Conservation (phyloP, 2,113 vertebrate species). For the Tonatia bakeri region DNA sequence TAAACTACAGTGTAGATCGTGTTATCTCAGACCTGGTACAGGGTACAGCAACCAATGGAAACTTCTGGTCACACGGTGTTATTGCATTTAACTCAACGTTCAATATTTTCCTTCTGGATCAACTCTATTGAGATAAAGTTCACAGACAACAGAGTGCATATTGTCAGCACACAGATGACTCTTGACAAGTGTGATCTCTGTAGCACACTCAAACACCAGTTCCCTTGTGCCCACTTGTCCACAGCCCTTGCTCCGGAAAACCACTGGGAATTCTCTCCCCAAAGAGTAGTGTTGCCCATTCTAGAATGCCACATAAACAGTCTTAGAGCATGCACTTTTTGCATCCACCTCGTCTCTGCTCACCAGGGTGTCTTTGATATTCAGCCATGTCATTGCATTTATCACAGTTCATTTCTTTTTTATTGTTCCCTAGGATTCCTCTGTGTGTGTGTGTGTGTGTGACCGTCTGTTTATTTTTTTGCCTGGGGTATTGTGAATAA, state of each 20-base stretch:
- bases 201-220: rapidly evolving
- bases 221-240: neutral
- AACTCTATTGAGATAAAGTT: neutral
- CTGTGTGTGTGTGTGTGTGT: too few species aligned
- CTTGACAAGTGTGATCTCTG: neutral
- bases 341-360: neutral
- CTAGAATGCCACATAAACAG: neutral
- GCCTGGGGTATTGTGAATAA: neutral
- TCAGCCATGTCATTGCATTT: neutral
- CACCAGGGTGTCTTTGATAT: too few species aligned
- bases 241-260: neutral
- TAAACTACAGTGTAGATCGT: neutral
- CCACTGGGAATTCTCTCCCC: neutral
- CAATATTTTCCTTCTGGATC: neutral
- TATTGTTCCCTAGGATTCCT: neutral
- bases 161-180: neutral
- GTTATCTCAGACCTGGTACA: neutral
- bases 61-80: neutral
- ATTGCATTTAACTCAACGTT: neutral
- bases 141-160: neutral
- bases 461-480: too few species aligned
- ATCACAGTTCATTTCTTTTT: neutral
- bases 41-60: neutral
- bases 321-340: rapidly evolving
- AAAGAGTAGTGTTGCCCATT: neutral